phyloP scores from a whole-genome alignment of 2,888 invertebrate genomes.

The Pardosa pseudoannulata region DNA sequence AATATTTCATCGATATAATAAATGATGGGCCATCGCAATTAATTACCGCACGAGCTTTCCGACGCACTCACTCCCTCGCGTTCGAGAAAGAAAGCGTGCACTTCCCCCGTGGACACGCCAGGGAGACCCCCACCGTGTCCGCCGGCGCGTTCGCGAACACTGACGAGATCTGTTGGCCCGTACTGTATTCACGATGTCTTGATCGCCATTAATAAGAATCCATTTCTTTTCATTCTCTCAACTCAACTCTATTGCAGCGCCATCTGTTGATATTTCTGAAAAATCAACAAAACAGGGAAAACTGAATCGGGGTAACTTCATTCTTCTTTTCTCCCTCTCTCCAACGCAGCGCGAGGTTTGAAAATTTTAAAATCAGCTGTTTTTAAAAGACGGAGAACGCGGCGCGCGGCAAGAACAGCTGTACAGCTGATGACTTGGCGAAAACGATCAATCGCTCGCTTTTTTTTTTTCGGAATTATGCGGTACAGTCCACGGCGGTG shows the following conservation, averaged over 20 bases:
- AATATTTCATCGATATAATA: too few species aligned
- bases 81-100: too few species aligned
- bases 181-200: slow-evolving; percentile 43
- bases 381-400: neutral
- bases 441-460: too few species aligned
- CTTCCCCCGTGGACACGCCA: neutral
- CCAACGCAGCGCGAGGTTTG: neutral
- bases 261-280: slow-evolving; percentile 71
- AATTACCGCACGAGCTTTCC: too few species aligned
- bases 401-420: neutral
- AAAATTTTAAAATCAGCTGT: slow-evolving; percentile 13
- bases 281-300: slow-evolving; percentile 65
- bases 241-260: slow-evolving; percentile 62
- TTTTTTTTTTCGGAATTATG: too few species aligned
- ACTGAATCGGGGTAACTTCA: slow-evolving; percentile 20
- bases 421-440: too few species aligned
- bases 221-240: slow-evolving; percentile 68
- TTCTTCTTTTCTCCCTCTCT: neutral
- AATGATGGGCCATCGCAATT: too few species aligned
- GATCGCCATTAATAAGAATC: slow-evolving; percentile 72
- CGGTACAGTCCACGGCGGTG: too few species aligned
- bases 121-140: neutral
- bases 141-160: neutral
- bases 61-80: too few species aligned
- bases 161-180: neutral